These are phyloP conservation scores for Diarsia brunnea DNA, from an alignment of 2,888 invertebrate genomes.

Conservation along the genomic window DNA sequence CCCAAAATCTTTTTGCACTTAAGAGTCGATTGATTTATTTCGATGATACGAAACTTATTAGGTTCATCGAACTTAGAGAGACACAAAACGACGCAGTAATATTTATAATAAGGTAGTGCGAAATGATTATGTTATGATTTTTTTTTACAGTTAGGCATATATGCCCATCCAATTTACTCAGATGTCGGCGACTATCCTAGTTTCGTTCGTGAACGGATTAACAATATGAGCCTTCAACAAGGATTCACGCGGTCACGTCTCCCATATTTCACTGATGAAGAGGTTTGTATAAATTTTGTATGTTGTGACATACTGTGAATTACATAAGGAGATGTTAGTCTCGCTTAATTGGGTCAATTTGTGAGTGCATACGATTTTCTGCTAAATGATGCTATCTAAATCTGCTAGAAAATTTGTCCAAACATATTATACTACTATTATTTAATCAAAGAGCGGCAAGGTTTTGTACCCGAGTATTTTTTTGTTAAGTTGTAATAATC, in stretches of 20 bases:
- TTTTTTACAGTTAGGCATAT: constrained; percentile 83
- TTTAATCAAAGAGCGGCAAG: not conserved
- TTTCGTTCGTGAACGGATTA: constrained; percentile 85
- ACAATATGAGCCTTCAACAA: constrained; percentile 83
- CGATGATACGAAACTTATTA: not conserved
- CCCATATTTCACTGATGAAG: constrained; percentile 85
- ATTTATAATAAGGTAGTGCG: not conserved
- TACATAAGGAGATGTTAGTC: not conserved
- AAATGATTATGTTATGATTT: not conserved
- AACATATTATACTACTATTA: not conserved
- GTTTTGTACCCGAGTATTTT: not conserved
- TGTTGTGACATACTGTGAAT: not conserved
- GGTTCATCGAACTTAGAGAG: not conserved
- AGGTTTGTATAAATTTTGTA: constrained; percentile 75
- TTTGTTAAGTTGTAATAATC: not conserved
- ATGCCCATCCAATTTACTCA: constrained; percentile 89
- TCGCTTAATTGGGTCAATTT: not conserved
- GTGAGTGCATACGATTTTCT: not conserved
- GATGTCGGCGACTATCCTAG: constrained; percentile 87
- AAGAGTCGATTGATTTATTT: not conserved
- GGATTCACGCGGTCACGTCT: constrained; percentile 87
- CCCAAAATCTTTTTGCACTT: not conserved
- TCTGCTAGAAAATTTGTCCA: not conserved
- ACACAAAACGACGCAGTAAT: not conserved
- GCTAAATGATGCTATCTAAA: not conserved